Evolutionary conservation across 1,140 invertebrate genomes (phyloP).

Genomic region (Mesaphorura yosii): DNA sequence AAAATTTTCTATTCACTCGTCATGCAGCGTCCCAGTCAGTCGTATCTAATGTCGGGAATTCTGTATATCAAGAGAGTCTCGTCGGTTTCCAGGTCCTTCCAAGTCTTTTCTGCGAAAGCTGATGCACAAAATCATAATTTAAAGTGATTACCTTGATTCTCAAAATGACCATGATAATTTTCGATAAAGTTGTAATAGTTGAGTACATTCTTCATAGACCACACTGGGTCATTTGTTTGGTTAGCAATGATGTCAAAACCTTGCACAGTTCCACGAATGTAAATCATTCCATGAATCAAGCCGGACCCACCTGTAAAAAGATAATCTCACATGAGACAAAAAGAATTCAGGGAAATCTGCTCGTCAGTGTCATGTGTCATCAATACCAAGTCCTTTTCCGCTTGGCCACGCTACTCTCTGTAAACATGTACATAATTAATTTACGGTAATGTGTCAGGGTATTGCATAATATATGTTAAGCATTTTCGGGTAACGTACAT

Average conservation of each 20-base stretch:
- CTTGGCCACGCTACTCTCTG: not conserved
- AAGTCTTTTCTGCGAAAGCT: no score
- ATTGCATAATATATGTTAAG: not conserved
- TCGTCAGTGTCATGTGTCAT: no score
- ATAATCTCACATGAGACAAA: no score
- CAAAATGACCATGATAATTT: constrained; percentile 21
- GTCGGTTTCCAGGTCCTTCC: no score
- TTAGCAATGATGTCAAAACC: constrained; percentile 20
- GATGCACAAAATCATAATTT: not conserved
- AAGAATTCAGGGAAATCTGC: no score
- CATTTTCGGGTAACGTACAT: constrained; percentile 14
- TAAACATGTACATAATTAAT: not conserved
- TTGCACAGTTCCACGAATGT: constrained; percentile 25
- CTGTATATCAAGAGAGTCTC: no score
- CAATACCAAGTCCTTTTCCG: constrained; percentile 13
- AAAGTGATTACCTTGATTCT: not conserved
- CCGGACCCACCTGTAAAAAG: constrained; percentile 19
- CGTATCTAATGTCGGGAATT: no score
- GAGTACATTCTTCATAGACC: constrained; percentile 19
- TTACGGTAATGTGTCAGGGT: not conserved
- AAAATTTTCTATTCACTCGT: not conserved
- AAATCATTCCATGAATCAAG: constrained; percentile 23
- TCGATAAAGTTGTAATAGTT: constrained; percentile 17
- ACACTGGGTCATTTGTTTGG: constrained; percentile 16
- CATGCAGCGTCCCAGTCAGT: no score